Percentiles rank a stretch among this genome's conserved stretches.
Evolutionary conservation across 35 echinoderm and acorn worm species (phyloP).

Genomic region (Chiridota heheva): DNA sequence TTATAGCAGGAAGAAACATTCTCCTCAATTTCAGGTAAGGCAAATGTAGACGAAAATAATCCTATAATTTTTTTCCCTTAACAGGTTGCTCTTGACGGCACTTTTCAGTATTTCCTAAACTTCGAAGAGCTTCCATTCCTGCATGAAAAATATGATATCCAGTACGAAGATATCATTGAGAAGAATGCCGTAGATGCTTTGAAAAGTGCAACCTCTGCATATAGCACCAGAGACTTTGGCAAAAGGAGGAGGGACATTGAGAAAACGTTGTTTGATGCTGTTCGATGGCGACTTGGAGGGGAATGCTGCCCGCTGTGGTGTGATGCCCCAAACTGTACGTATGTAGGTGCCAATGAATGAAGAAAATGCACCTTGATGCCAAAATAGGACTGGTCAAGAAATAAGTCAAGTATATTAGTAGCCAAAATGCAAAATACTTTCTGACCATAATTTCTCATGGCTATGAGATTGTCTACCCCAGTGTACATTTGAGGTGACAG

Average conservation of each 20-base stretch:
- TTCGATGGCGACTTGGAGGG: conserved; percentile 58
- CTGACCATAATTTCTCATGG: too few relatives aligned
- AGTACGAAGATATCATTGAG: conserved; percentile 50
- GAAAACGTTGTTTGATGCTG: conserved; percentile 38
- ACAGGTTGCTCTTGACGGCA: conserved; percentile 57
- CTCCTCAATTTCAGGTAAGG: too few relatives aligned
- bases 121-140: conserved; percentile 44
- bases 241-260: conserved; percentile 42
- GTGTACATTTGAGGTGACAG: too few relatives aligned
- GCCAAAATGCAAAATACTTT: too few relatives aligned
- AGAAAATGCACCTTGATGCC: too few relatives aligned
- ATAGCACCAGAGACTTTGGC: conserved; percentile 64
- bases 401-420: too few relatives aligned
- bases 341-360: too few relatives aligned
- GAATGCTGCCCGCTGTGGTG: conserved; percentile 49
- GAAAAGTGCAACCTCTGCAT: conserved; percentile 52
- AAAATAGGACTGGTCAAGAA: too few relatives aligned
- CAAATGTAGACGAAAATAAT: too few relatives aligned
- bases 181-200: conserved; percentile 68
- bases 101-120: conserved; percentile 73
- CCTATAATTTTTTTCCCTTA: too few relatives aligned
- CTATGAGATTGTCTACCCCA: too few relatives aligned
- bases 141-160: conserved; percentile 66
- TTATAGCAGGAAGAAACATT: too few relatives aligned
- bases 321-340: conserved; percentile 39